Base-by-base conservation (phyloP, 2,888 invertebrate species). In the Mantis religiosa region DNA sequence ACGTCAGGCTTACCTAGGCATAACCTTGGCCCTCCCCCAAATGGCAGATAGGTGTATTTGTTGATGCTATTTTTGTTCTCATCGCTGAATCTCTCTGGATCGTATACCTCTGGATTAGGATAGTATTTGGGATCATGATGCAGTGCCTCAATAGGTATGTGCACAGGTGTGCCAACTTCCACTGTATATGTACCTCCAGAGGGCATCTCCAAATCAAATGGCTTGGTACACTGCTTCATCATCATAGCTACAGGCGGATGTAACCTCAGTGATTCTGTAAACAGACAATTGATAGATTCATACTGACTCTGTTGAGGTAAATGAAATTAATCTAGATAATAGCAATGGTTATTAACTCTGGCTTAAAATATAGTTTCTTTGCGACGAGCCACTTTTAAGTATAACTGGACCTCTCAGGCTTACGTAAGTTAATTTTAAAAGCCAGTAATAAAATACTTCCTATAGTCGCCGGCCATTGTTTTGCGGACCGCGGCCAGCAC, bases 41-140 rank as follows among this genome's bases (percentile, higher is more conserved):
- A 93, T 0, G 93, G 93, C 90, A 93, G 89, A 90, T 92, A 93
- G 9, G 91, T 90, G 90, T 92, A 91, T 89, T 91, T 81, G n/a
- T 91, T 91, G 28, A 92, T 91, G 2, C 91, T 90, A 4, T 90
- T 91, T 89, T 93, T 93, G 25, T 92, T 92, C n/a, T 93, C 93
- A 2, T 92, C 92, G 1, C 91, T 91, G 91, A 93, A 94, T 88
- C 93, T 91, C 88, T 94, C 93, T 1, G 94, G 94, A 90, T 94
- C 92, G 90, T 93, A 94, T 90, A 91, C 92, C 82, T 93, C 92
- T 2, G 94, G 94, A 88, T 94, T 92, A 3, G 93, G 92, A 90
- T 91, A 94, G 91, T 92, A 92, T 82, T 92, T 91, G 0, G 92
- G 92, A 91, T 94, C 93, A 87, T 92, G 92, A 89, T 94, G 94